Conservation (phyloP, 2,888 invertebrate species). For the Calliscelio sp. region DNA sequence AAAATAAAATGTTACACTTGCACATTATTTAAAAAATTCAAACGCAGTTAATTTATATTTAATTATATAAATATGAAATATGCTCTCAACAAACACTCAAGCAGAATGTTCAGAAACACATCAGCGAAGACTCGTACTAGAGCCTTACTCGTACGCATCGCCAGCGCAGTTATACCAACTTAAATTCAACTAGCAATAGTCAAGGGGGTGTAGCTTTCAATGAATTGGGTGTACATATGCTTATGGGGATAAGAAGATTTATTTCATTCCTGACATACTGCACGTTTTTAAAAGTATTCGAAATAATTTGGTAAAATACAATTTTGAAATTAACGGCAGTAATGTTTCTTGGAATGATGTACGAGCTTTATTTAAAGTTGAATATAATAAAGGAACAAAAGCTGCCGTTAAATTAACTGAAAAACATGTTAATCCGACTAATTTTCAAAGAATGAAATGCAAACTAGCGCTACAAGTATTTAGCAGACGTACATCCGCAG, state of each 20-base stretch:
- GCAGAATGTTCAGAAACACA: too few relatives aligned
- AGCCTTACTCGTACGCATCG: too few relatives aligned
- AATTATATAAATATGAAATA: too few relatives aligned
- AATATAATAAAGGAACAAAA: neutral
- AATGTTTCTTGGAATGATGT: neutral
- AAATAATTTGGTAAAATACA: neutral
- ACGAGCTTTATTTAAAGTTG: neutral
- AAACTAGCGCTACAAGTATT: neutral
- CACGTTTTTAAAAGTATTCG: neutral
- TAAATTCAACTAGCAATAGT: too few relatives aligned
- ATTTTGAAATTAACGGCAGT: neutral
- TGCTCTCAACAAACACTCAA: too few relatives aligned
- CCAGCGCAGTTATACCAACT: too few relatives aligned
- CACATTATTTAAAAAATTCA: neutral
- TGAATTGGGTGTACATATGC: too few relatives aligned
- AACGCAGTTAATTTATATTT: too few relatives aligned
- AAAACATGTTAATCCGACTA: neutral
- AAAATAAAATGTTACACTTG: too few relatives aligned
- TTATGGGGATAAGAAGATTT: neutral
- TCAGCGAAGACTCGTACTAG: too few relatives aligned
- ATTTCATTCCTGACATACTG: neutral
- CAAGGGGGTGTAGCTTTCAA: too few relatives aligned
- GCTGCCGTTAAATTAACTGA: neutral
- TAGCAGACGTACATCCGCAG: neutral
- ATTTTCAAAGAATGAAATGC: slow-evolving; percentile 3